A percentile compares a stretch with the other conserved stretches of the same genome.
Conservation (phyloP, 2,113 vertebrate species). For the Tenrec ecaudatus region DNA sequence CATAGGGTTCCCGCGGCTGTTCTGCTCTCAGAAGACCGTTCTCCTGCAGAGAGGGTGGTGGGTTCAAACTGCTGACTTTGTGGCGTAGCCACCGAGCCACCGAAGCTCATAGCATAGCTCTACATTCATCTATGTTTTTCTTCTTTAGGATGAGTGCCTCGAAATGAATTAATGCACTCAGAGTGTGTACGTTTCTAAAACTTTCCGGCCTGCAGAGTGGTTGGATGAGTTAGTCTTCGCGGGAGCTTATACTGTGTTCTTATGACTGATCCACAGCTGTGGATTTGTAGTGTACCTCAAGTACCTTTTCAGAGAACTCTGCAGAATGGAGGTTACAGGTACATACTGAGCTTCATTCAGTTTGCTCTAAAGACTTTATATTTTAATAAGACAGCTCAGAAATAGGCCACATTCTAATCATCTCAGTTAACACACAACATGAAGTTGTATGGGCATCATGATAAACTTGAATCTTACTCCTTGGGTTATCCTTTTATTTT, state of each 20-base stretch:
- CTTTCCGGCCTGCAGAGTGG: background rate
- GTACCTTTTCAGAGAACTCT: background rate
- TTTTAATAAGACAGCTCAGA: conserved; percentile 14
- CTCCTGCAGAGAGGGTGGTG: background rate
- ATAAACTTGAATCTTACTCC: background rate
- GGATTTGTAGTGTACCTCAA: background rate
- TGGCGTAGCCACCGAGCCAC: background rate
- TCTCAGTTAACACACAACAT: background rate
- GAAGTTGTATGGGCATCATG: background rate
- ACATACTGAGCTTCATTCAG: conserved; percentile 4
- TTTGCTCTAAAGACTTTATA: conserved; percentile 18
- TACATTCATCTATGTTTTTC: background rate
- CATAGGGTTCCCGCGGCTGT: background rate
- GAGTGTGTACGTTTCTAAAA: conserved; percentile 12
- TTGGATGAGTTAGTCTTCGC: background rate
- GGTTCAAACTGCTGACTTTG: background rate
- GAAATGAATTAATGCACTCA: background rate
- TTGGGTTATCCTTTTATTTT: background rate
- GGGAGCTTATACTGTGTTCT: background rate
- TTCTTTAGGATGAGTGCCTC: background rate
- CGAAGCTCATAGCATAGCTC: background rate
- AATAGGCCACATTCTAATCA: background rate
- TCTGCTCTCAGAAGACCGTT: background rate
- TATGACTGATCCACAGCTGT: background rate
- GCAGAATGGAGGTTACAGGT: background rate